Base-by-base conservation (phyloP, 23 tunicate genomes). In the Trididemnum clinides region DNA sequence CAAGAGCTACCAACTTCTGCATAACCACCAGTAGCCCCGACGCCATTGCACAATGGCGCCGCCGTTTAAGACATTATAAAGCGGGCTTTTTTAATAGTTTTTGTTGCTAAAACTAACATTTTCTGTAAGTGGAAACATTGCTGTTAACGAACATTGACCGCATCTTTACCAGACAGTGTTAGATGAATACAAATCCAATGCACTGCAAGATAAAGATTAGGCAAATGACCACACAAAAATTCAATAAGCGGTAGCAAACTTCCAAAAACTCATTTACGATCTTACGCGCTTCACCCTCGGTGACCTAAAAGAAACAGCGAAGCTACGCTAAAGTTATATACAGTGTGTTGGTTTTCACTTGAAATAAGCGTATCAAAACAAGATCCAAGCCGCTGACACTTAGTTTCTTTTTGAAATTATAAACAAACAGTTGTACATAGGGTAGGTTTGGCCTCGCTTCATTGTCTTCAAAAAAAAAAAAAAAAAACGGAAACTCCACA, bases 161-260 rank as follows among this genome's bases (percentile, higher is more conserved):
- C 90, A 91, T 91, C 96, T 91, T 91, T 91, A 91, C 96, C 96
- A 91, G 96, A 91, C 96, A 91, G 96, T 91, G 96, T 91, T 91
- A 91, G 96, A 82, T 26, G 44, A 32, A 31, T 44, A 0, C 7
- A 38, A 70, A 51, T 86, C 96, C 88, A 80, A 72, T 88, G 77
- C 96, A 91, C 96, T 59, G 84, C 70, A 39, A 26, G 84, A 89
- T 86, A 82, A 91, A 91, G 96, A 91, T 85, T 76, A 72, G 96
- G 89, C 87, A 50, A 66, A 79, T 75, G 23, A 80, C 81, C 85
- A 87, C 12, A 44, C 54, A 44, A 44, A 44, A 44, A 44, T 7
- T 10, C 54, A 44, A 7, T 7, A 44, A 44, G 15, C 54, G n/a
- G n/a, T n/a, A n/a, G n/a, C 54, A 7, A 44, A 44, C 15, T 44